Evolutionary conservation across 92 coral and sea anemone species (phyloP).

Genomic region (Zoanthus gigantus): DNA sequence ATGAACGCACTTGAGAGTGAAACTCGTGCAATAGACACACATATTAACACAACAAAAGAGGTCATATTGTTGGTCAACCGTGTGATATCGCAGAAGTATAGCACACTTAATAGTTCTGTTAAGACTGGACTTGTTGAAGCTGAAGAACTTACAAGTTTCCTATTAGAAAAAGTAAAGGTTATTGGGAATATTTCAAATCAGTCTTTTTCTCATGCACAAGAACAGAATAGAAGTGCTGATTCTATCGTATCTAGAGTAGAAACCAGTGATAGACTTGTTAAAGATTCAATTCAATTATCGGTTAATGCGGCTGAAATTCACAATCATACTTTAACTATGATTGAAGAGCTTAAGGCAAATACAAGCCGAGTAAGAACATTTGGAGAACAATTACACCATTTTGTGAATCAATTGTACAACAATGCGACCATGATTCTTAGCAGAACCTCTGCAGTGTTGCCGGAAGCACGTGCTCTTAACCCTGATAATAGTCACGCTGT

Average conservation of each 20-base stretch:
- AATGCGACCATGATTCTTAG: slow-evolving; percentile 69
- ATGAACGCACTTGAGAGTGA: slow-evolving; percentile 57
- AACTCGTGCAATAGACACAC: slow-evolving; percentile 28
- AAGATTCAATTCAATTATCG: slow-evolving; percentile 34
- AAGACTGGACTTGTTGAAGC: slow-evolving; percentile 59
- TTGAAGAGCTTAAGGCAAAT: slow-evolving; percentile 44
- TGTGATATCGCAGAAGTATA: slow-evolving; percentile 49
- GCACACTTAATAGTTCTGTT: slow-evolving; percentile 62
- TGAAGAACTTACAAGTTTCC: slow-evolving; percentile 35
- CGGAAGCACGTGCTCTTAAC: slow-evolving; percentile 47
- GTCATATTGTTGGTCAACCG: slow-evolving; percentile 60
- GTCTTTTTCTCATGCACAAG: slow-evolving; percentile 51
- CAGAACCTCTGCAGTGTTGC: slow-evolving; percentile 53
- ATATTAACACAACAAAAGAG: slow-evolving; percentile 51
- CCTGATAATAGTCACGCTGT: slow-evolving; percentile 59
- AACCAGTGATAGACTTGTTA: slow-evolving; percentile 29
- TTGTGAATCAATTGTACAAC: slow-evolving; percentile 52
- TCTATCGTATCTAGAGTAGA: slow-evolving; percentile 56
- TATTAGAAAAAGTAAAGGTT: slow-evolving; percentile 55
- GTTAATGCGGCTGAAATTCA: slow-evolving; percentile 20
- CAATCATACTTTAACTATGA: slow-evolving; percentile 32
- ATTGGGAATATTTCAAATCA: slow-evolving; percentile 59
- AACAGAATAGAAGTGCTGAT: slow-evolving; percentile 66
- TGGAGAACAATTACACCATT: slow-evolving; percentile 45
- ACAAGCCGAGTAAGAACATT: slow-evolving; percentile 47